Evolutionary conservation across 1,140 invertebrate species (phyloP).

Genomic region (Meloidogyne exigua): DNA sequence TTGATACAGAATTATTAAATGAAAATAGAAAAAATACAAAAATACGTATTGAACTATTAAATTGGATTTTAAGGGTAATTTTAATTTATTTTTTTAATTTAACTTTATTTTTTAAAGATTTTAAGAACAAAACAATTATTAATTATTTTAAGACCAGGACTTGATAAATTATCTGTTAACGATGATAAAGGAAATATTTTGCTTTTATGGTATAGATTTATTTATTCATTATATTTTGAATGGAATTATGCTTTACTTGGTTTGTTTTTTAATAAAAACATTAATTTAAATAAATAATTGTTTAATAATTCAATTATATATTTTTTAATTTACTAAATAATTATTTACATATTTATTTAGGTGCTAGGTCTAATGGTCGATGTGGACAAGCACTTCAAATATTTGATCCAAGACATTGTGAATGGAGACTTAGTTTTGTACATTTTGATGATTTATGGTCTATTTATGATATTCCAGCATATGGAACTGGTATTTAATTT

Average conservation of each 20-base stretch:
- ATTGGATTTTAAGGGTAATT: conserved; percentile 5
- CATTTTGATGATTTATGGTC: conserved; percentile 15
- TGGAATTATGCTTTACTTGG: conserved; percentile 16
- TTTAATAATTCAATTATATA: too few relatives aligned
- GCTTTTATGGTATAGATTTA: conserved; percentile 1
- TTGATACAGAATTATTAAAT: background rate
- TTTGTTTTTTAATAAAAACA: background rate
- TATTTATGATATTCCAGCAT: background rate
- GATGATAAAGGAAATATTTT: background rate
- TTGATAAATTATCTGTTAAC: background rate
- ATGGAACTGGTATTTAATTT: background rate
- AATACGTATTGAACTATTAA: background rate
- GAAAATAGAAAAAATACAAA: background rate
- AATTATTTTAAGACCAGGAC: background rate
- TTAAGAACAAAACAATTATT: conserved; percentile 11
- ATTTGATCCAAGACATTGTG: conserved; percentile 8
- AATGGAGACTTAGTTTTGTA: conserved; percentile 11
- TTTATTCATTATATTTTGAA: conserved; percentile 8
- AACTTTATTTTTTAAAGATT: conserved; percentile 8
- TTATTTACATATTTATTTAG: background rate
- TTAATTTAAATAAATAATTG: too few relatives aligned
- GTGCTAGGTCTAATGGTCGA: background rate
- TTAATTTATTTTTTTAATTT: background rate
- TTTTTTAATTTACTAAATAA: conserved; percentile 6
- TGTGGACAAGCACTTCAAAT: conserved; percentile 14